These are phyloP conservation scores for Recurvirostra avosetta DNA, from an alignment of 2,113 vertebrate species.

Conservation along the genomic window DNA sequence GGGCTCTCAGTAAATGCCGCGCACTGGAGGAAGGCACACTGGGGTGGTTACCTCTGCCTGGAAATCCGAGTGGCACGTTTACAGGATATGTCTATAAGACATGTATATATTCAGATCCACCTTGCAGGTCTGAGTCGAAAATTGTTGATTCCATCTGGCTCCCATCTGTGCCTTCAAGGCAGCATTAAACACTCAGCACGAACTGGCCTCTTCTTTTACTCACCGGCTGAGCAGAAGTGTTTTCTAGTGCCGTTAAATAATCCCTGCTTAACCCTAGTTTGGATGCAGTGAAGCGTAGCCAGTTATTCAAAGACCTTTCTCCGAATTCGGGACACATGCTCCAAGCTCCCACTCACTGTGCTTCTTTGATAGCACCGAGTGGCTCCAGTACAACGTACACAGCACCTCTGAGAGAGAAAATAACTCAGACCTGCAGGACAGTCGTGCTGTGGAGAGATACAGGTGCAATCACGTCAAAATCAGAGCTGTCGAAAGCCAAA, in stretches of 20 bases:
- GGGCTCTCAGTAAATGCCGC: accelerated
- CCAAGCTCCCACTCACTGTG: not conserved
- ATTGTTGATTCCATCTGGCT: not conserved
- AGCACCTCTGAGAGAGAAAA: not conserved
- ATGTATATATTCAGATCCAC: not conserved
- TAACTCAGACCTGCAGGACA: no score
- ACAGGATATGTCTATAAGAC: accelerated
- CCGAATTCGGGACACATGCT: accelerated
- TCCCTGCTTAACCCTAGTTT: not conserved
- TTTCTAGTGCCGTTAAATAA: not conserved
- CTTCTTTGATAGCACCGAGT: accelerated
- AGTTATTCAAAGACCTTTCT: not conserved
- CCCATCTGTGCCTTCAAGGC: not conserved
- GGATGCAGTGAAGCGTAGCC: not conserved
- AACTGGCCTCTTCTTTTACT: not conserved
- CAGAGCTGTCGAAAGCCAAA: not conserved
- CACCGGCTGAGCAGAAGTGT: not conserved
- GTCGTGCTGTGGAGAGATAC: accelerated
- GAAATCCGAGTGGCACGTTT: accelerated
- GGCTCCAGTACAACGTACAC: accelerated
- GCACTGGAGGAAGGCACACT: accelerated
- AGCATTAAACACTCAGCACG: not conserved
- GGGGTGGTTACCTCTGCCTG: not conserved
- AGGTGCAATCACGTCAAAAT: accelerated
- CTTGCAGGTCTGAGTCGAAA: not conserved